Evolutionary conservation across 2,888 invertebrate species (phyloP).

Genomic region (Heliconius cydno): DNA sequence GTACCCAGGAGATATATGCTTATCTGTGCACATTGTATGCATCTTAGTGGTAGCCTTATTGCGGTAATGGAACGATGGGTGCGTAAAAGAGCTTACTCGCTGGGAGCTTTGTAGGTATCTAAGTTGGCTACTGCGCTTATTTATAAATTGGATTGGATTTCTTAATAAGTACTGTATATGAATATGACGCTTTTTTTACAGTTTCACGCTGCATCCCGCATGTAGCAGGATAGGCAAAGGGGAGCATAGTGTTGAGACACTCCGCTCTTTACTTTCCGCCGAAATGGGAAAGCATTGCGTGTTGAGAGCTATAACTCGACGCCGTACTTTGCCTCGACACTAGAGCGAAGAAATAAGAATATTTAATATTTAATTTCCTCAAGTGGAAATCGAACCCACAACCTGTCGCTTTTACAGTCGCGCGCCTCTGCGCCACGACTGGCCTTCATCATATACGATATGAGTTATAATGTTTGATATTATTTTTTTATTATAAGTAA

Average conservation of each 20-base stretch:
- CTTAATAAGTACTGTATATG: background rate
- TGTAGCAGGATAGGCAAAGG: too few species aligned
- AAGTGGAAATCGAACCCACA: too few species aligned
- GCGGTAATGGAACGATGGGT: constrained; percentile 56
- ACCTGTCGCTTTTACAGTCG: too few species aligned
- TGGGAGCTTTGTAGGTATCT: background rate
- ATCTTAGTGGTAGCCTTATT: constrained; percentile 64
- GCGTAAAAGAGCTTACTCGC: constrained; percentile 24
- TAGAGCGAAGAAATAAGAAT: too few species aligned
- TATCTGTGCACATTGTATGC: constrained; percentile 68
- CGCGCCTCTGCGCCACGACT: too few species aligned
- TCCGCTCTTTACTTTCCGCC: too few species aligned
- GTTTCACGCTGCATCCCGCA: too few species aligned
- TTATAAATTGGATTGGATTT: constrained; percentile 3
- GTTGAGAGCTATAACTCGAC: too few species aligned
- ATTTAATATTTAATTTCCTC: too few species aligned
- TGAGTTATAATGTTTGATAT: background rate
- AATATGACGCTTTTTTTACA: background rate
- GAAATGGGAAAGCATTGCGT: too few species aligned
- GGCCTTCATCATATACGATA: background rate
- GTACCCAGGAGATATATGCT: constrained; percentile 58
- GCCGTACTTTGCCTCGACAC: too few species aligned
- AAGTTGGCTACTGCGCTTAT: background rate
- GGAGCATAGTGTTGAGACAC: too few species aligned
- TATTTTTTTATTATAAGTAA: background rate